Percentiles rank a stretch among this genome's conserved stretches.
phyloP scores from a whole-genome alignment of 2,797 vertebrate genomes.

The Thalassophryne amazonica region DNA sequence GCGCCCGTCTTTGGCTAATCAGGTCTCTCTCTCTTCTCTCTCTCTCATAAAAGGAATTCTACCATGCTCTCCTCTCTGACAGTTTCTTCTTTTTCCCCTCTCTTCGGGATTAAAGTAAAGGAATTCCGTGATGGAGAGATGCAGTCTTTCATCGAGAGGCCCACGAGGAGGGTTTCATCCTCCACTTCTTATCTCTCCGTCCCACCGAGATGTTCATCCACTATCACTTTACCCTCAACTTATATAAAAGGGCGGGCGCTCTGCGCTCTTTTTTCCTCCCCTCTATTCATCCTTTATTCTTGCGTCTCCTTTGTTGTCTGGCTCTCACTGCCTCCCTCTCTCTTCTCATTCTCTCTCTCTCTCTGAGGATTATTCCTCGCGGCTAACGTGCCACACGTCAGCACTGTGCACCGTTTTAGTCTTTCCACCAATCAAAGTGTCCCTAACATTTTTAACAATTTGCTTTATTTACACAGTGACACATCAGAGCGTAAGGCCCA shows the following conservation, averaged over 20 bases:
- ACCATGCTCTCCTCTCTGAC: neutral
- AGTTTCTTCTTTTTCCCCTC: neutral
- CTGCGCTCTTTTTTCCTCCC: slow-evolving; percentile 9
- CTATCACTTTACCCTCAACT: slow-evolving; percentile 45
- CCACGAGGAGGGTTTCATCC: slow-evolving; percentile 14
- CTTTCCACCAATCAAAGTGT: neutral
- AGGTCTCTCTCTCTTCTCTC: neutral
- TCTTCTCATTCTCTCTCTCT: neutral
- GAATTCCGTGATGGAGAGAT: slow-evolving; percentile 31
- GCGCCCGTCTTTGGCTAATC: too few species aligned
- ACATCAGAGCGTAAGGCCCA: too few species aligned
- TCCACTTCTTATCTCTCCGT: slow-evolving; percentile 27
- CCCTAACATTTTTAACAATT: neutral
- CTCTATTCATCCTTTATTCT: slow-evolving; percentile 14
- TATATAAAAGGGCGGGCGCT: neutral
- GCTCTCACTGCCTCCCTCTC: neutral
- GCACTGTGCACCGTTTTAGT: neutral
- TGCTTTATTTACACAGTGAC: too few species aligned
- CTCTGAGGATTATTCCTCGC: neutral
- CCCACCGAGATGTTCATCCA: slow-evolving; percentile 33
- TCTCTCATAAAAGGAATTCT: slow-evolving; percentile 2
- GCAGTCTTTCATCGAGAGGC: slow-evolving; percentile 35
- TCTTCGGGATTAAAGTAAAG: slow-evolving; percentile 42
- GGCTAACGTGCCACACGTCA: neutral
- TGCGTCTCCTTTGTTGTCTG: slow-evolving; percentile 20